Evolutionary conservation across 2,797 vertebrate species (phyloP), one percentile per base, ranked within the genome.

Genomic region (Tragopan temminckii): DNA sequence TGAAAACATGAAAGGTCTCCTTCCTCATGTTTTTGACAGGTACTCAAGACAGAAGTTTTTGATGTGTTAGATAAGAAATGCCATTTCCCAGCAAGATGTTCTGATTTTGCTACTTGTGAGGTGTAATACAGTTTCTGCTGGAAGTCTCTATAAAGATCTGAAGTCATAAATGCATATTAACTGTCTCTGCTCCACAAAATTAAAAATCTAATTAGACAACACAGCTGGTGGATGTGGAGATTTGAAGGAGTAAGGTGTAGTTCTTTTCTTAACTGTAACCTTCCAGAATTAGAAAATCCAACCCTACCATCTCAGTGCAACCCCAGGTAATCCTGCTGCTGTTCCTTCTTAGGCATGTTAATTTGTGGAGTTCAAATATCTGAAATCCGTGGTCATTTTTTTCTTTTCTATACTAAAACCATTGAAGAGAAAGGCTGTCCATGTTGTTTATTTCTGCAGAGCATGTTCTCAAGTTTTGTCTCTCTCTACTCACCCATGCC

Each of bases 291-390:
- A 42, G 33, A 15, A 88, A 40, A 10, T 69, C 27, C 61, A 40
- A 15, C 40, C 19, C 42, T 86, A 42, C 12, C 35, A 35, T 20
- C 42, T 40, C 0, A 3, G 62, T 80, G 36, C 45, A 83, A 83
- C 11, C 6, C 5, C 40, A 48, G 5, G 8, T 71, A 83, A 69
- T 85, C 19, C 50, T 94, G 35, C 40, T 6, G 1, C 18, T 46
- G 36, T 9, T 72, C 14, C 9, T 29, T 71, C 38, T 75, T 0
- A 58, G 0, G 7, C 3, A 2, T 23, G 33, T 90, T 70, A 13
- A 21, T 58, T 52, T 16, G 35, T 68, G 64, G 40, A 33, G 19
- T 71, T 66, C 53, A 74, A 74, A 74, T 61, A 23, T 8, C 36
- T 57, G 53, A 57, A 57, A 33, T 33, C 31, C 31, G 13, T 57